Conservation (phyloP, 1,140 invertebrate genomes). For the Papilio helenus region DNA sequence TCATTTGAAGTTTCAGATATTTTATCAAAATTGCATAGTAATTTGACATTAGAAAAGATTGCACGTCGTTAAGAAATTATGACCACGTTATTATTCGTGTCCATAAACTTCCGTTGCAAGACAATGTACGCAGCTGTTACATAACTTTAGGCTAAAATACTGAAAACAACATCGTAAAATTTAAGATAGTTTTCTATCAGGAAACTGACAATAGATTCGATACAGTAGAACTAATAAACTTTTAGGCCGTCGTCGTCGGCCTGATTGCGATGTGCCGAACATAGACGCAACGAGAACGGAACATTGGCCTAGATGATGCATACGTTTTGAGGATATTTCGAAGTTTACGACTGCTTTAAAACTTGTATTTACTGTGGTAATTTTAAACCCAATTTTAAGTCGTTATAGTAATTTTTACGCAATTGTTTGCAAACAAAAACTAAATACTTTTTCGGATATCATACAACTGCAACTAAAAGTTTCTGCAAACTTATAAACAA, state of each 20-base stretch:
- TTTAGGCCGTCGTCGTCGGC: not conserved
- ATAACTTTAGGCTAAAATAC: conserved; percentile 17
- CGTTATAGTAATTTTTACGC: too few species aligned
- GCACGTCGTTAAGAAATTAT: not conserved
- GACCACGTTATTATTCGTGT: not conserved
- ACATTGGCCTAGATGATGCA: conserved; percentile 48
- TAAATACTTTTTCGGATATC: too few species aligned
- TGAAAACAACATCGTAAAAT: conserved; percentile 22
- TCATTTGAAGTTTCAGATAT: not conserved
- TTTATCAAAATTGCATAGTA: conserved; percentile 5
- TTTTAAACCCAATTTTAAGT: not conserved
- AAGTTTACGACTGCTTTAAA: not conserved
- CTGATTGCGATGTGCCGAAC: conserved; percentile 34
- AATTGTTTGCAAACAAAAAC: not conserved
- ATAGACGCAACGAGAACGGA: conserved; percentile 37
- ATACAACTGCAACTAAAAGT: too few species aligned
- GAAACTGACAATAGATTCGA: conserved; percentile 31
- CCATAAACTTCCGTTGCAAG: not conserved
- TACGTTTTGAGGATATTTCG: conserved; percentile 19
- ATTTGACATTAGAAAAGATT: conserved; percentile 16
- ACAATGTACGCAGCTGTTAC: not conserved
- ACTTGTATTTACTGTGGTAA: not conserved
- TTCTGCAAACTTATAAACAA: not conserved
- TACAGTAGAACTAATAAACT: conserved; percentile 3
- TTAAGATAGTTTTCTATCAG: conserved; percentile 36